These are phyloP conservation scores for Ascaphus truei DNA, from an alignment of 2,113 vertebrate genomes.

Conservation along the genomic window DNA sequence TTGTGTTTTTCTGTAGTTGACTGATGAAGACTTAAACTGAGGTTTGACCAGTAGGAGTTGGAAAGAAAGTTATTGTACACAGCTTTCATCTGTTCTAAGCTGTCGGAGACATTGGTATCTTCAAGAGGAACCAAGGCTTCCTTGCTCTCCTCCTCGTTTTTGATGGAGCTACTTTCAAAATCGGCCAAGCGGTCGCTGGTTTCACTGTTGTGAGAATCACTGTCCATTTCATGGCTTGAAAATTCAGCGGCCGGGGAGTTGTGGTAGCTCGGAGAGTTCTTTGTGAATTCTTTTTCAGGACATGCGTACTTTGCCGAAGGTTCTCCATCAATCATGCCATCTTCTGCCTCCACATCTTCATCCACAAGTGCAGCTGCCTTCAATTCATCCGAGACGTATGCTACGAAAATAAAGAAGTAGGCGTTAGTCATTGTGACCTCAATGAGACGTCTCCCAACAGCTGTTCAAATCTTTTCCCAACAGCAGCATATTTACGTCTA, in stretches of 20 bases:
- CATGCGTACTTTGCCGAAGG: slow-evolving; percentile 82
- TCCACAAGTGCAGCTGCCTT: slow-evolving; percentile 88
- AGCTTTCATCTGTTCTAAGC: slow-evolving; percentile 97
- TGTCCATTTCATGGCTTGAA: slow-evolving; percentile 96
- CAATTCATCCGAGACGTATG: slow-evolving; percentile 91
- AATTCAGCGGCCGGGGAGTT: slow-evolving; percentile 90
- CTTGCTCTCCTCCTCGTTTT: slow-evolving; percentile 91
- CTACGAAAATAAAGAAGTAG: slow-evolving; percentile 52
- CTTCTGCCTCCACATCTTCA: slow-evolving; percentile 82
- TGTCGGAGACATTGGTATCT: slow-evolving; percentile 78
- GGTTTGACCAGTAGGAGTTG: slow-evolving; percentile 97
- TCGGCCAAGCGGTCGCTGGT: slow-evolving; percentile 94
- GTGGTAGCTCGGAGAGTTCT: slow-evolving; percentile 81
- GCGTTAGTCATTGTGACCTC: slow-evolving; percentile 49
- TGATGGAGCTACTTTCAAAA: slow-evolving; percentile 89
- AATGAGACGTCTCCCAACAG: slow-evolving; percentile 21
- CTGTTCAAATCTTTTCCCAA: slow-evolving; percentile 36
- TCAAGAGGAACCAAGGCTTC: slow-evolving; percentile 72
- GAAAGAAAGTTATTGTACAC: slow-evolving; percentile 97
- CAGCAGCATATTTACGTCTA: slow-evolving; percentile 53
- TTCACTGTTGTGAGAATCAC: slow-evolving; percentile 94
- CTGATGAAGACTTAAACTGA: slow-evolving; percentile 86
- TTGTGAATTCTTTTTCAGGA: slow-evolving; percentile 83
- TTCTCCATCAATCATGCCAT: slow-evolving; percentile 81
- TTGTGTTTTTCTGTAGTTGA: slow-evolving; percentile 77